A percentile compares a stretch with the other conserved stretches of the same genome.
phyloP scores from a whole-genome alignment of 2,113 vertebrate genomes.

The Scopus umbretta region DNA sequence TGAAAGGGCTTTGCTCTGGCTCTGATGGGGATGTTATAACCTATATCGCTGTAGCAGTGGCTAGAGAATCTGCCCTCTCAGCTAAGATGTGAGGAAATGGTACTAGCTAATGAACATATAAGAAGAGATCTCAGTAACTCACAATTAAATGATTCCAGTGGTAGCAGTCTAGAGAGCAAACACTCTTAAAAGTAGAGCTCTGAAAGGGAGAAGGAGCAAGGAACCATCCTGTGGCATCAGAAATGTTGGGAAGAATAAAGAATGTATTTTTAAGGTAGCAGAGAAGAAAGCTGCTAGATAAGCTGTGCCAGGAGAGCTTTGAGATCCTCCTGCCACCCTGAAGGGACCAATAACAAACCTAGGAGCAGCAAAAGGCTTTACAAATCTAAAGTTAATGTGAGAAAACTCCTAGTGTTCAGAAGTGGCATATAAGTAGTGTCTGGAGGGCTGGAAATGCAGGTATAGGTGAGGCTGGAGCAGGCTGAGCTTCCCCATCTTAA shows the following conservation, averaged over 20 bases:
- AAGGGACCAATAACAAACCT: neutral
- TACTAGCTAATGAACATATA: neutral
- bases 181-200: neutral
- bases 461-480: neutral
- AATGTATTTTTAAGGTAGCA: neutral
- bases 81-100: neutral
- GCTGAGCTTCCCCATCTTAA: neutral
- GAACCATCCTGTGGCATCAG: neutral
- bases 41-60: neutral
- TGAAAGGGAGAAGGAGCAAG: neutral
- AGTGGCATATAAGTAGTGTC: neutral
- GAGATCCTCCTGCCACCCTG: neutral
- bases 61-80: neutral
- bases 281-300: neutral
- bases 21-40: neutral
- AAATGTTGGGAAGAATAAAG: neutral
- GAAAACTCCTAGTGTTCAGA: neutral
- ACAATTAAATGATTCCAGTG: neutral
- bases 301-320: neutral
- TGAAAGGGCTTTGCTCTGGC: neutral
- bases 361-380: neutral
- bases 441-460: neutral
- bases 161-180: neutral
- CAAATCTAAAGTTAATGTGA: neutral
- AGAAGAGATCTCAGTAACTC: neutral